A percentile compares a stretch with the other conserved stretches of the same genome.
Conservation (phyloP, 2,113 vertebrate genomes). For the Aptenodytes forsteri region DNA sequence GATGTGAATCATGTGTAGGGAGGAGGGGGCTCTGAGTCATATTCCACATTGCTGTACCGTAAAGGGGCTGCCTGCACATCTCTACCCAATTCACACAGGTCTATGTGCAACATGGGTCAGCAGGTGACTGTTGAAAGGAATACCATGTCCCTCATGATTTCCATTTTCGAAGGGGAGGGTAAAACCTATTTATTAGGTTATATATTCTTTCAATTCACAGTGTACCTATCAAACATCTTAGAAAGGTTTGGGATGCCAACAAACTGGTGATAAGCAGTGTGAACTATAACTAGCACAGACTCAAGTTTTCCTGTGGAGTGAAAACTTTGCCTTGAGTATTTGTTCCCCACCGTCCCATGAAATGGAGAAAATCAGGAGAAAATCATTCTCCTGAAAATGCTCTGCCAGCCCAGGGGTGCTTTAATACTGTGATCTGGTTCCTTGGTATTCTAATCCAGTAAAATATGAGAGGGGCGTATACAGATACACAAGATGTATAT, state of each 20-base stretch:
- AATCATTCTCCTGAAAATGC: background rate
- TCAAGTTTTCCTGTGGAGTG: background rate
- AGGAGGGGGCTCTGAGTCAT: background rate
- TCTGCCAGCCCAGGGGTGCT: background rate
- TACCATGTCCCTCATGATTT: fast-evolving
- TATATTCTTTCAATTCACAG: background rate
- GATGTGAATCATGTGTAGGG: fast-evolving
- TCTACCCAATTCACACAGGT: background rate
- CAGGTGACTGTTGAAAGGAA: background rate
- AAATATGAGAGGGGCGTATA: background rate
- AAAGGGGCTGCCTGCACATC: background rate
- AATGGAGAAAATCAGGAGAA: background rate
- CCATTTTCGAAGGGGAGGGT: fast-evolving
- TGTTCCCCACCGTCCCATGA: fast-evolving
- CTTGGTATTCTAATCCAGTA: background rate
- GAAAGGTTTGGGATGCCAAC: background rate
- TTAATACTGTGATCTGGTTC: background rate
- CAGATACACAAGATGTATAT: background rate
- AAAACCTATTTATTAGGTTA: background rate
- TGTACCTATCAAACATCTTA: background rate
- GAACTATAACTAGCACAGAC: background rate
- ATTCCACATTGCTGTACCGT: background rate
- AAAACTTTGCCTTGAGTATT: background rate
- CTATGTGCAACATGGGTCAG: background rate
- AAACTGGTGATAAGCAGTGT: background rate